phyloP scores from a whole-genome alignment of 1,140 invertebrate genomes.

The Brachionus sp. region DNA sequence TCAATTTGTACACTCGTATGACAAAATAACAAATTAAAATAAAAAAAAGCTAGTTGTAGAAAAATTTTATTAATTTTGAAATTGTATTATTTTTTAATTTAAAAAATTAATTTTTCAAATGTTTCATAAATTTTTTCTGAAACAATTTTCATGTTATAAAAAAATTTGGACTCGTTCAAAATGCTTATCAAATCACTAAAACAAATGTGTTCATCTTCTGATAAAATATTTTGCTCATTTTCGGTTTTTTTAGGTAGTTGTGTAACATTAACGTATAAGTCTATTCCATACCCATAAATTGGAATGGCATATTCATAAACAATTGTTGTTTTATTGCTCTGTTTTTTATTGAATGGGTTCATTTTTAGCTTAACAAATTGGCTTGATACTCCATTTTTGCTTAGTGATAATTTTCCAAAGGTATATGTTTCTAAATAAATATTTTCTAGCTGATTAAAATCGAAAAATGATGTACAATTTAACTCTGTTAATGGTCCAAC shows the following conservation, averaged over 20 bases:
- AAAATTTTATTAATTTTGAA: neutral
- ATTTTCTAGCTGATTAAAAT: neutral
- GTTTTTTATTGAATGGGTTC: neutral
- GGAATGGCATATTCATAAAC: neutral
- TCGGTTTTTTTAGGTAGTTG: neutral
- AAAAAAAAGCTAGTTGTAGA: too few species aligned
- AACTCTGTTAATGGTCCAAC: neutral
- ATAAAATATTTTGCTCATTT: neutral
- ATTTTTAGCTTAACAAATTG: neutral
- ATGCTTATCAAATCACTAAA: neutral
- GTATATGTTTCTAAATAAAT: neutral
- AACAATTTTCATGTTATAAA: slow-evolving; percentile 3
- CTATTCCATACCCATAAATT: slow-evolving; percentile 1
- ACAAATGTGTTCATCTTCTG: neutral
- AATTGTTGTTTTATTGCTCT: neutral
- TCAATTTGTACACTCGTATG: too few species aligned
- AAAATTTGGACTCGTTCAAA: slow-evolving; percentile 22
- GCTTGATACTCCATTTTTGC: neutral
- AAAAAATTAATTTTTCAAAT: neutral
- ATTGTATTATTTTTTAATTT: neutral
- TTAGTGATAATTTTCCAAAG: neutral
- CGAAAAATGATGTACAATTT: neutral
- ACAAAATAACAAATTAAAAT: too few species aligned
- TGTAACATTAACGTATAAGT: neutral
- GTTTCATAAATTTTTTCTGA: neutral